These are phyloP conservation scores for Galendromus occidentalis DNA, from an alignment of 1,140 invertebrate species.

Conservation along the genomic window DNA sequence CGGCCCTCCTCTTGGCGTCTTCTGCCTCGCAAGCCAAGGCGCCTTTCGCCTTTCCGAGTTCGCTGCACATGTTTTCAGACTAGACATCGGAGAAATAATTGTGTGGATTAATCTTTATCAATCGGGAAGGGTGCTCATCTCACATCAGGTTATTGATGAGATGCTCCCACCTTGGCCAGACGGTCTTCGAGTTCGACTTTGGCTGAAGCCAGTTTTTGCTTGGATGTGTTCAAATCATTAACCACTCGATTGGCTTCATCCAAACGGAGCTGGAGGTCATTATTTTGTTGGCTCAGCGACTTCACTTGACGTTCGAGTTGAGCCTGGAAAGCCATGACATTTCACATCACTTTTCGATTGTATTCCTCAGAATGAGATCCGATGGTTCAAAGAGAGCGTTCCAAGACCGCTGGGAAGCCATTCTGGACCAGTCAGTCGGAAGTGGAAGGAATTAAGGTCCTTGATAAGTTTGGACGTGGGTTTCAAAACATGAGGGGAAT, in stretches of 20 bases:
- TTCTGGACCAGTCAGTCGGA: no score
- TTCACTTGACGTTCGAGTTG: constrained; percentile 24
- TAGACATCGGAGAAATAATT: no score
- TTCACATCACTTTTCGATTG: neutral
- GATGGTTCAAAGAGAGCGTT: no score
- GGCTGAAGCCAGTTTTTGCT: neutral
- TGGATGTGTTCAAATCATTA: neutral
- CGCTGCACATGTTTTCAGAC: constrained; percentile 27
- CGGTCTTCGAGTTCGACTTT: neutral
- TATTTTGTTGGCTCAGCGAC: neutral
- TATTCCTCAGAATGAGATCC: no score
- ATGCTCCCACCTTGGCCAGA: no score
- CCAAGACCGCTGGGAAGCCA: no score
- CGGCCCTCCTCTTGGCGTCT: constrained; percentile 29
- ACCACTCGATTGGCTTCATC: constrained; percentile 26
- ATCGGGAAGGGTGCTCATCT: no score
- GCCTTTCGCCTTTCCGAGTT: constrained; percentile 29
- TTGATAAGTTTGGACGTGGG: no score
- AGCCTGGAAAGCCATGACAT: constrained; percentile 14
- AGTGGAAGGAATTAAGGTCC: no score
- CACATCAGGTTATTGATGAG: no score
- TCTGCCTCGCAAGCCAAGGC: constrained; percentile 29
- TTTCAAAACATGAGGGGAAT: no score
- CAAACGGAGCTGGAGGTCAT: constrained; percentile 28
- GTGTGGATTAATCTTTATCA: no score